These are phyloP conservation scores for Lamellibrachia columna DNA, from an alignment of 2,888 invertebrate species.

Conservation along the genomic window DNA sequence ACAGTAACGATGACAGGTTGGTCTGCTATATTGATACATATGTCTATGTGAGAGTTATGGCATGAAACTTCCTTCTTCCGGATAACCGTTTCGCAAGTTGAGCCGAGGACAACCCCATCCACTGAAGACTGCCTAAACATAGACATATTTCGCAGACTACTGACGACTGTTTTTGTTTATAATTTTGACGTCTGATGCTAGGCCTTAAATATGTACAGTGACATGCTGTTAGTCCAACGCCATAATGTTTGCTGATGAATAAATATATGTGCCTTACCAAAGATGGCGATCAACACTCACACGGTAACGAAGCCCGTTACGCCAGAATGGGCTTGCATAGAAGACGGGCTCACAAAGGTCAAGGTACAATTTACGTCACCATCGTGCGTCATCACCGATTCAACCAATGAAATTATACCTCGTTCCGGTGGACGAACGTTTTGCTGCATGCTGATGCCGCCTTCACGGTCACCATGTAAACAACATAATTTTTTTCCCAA, in stretches of 20 bases:
- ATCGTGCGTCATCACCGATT: background rate
- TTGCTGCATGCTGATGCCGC: background rate
- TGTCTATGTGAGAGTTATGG: background rate
- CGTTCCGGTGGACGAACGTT: background rate
- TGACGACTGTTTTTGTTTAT: background rate
- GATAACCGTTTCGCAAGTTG: background rate
- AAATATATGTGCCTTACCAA: background rate
- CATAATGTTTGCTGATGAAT: background rate
- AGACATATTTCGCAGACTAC: background rate
- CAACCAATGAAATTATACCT: background rate
- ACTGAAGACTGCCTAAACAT: background rate
- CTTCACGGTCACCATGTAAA: background rate
- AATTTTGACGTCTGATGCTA: background rate
- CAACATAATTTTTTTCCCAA: background rate
- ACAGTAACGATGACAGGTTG: background rate
- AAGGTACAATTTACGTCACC: background rate
- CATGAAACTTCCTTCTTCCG: background rate
- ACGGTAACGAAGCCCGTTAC: background rate
- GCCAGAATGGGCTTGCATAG: background rate
- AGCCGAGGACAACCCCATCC: background rate
- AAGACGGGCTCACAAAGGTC: constrained; percentile 4
- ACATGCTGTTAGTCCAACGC: background rate
- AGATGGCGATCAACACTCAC: constrained; percentile 4
- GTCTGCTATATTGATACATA: background rate
- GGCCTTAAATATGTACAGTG: background rate